Conservation (phyloP, 2,797 vertebrate species). For the Phrynocephalus guinanensis region DNA sequence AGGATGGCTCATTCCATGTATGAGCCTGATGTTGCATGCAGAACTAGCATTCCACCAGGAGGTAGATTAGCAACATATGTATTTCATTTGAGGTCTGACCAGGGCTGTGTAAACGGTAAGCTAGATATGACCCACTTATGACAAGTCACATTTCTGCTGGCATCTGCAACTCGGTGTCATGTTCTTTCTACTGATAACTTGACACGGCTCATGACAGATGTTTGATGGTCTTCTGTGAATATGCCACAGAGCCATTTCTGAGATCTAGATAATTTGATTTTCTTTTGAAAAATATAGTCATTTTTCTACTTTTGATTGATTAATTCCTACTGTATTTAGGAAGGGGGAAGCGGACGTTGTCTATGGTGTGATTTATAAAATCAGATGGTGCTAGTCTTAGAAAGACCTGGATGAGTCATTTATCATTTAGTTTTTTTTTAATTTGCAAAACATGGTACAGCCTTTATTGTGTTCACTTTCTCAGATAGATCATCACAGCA, state of each 20-base stretch:
- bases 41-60: slow-evolving; percentile 10
- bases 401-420: not conserved
- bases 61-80: not conserved
- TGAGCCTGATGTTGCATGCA: not conserved
- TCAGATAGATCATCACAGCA: not conserved
- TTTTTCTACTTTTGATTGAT: not conserved
- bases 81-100: not conserved
- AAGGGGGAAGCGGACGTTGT: not conserved
- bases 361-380: not conserved
- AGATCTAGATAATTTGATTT: slow-evolving; percentile 8
- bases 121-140: slow-evolving; percentile 26
- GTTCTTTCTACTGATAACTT: slow-evolving; percentile 16
- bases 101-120: slow-evolving; percentile 17
- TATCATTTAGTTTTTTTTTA: slow-evolving; percentile 21
- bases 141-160: slow-evolving; percentile 12
- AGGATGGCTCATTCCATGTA: too few relatives aligned
- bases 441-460: not conserved
- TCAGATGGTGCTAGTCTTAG: slow-evolving; percentile 45
- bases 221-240: not conserved
- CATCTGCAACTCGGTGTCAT: slow-evolving; percentile 7
- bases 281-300: not conserved
- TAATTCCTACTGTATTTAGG: slow-evolving; percentile 2
- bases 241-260: not conserved
- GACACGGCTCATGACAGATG: not conserved
- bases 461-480: not conserved